Base-by-base conservation (phyloP, 2,888 invertebrate genomes). In the Maniola hyperantus region DNA sequence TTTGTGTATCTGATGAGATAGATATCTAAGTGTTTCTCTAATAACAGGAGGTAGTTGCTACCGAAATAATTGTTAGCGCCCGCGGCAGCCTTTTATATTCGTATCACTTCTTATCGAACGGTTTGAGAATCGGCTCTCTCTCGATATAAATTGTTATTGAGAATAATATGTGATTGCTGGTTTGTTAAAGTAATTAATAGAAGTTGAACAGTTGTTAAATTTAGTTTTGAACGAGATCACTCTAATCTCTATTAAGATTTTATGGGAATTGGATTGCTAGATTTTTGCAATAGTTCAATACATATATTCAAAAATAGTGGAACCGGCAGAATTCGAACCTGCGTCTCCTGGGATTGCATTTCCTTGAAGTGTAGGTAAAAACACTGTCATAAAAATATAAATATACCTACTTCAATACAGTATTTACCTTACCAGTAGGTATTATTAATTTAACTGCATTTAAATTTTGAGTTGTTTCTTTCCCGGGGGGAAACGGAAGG, bases 1-100 rank as follows among this genome's bases (percentile, higher is more conserved):
- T 74, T 73, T 72, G 58, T 73, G 65, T 75, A 75, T 75, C 73
- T 69, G 74, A 74, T 69, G 64, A 64, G 74, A 77, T 75, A 73
- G 54, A 64, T 71, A 77, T 77, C 76, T 75, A 66, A 69, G 70
- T 71, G 71, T 71, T 71, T 69, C 65, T 69, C 67, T 76, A 74
- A 74, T 76, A 74, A 75, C 79, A 79, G 72, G 74, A 77, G 76
- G 82, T 78, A 82, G 79, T 78, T 67, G 87, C 88, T 87, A 85
- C 87, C 73, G 83, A 74, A 76, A 78, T 80, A 76, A 78, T 80
- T 78, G 83, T 82, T 79, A 78, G 73, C 78, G 87, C 88, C 85
- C 73, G 66, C 66, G 83, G 87, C 83, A 10, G 51, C 55, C 55
- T 54, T 54, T 62, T 62, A 44, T 54, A 55, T 15, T 11, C 6